A percentile compares a stretch with the other conserved stretches of the same genome.
phyloP scores from a whole-genome alignment of 35 echinoderm and acorn worm species.

The Patiria miniata region DNA sequence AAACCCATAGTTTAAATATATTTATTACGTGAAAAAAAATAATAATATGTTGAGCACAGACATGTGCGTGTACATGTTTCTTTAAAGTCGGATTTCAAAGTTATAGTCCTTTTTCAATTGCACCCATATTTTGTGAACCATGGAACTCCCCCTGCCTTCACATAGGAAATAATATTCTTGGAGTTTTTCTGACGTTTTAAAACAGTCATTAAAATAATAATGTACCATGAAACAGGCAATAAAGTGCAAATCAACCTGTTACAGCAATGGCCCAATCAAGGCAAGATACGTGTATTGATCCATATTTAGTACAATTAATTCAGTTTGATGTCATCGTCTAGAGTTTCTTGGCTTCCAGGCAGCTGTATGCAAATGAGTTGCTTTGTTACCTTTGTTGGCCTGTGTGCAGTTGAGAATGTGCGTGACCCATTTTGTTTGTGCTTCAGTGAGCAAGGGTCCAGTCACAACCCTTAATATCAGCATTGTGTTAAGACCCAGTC shows the following conservation, averaged over 20 bases:
- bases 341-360: slow-evolving; percentile 1
- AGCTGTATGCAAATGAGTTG: slow-evolving; percentile 27
- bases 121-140: too few species aligned
- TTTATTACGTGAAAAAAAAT: too few species aligned
- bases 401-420: slow-evolving; percentile 3
- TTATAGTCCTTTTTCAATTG: too few species aligned
- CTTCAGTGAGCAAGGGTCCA: slow-evolving; percentile 10
- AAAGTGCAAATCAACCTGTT: background rate
- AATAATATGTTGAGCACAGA: too few species aligned
- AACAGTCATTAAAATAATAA: too few species aligned
- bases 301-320: slow-evolving; percentile 13
- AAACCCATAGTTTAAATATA: too few species aligned
- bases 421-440: background rate
- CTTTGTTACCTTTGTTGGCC: slow-evolving; percentile 22
- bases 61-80: too few species aligned
- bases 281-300: background rate
- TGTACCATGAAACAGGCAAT: too few species aligned
- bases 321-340: slow-evolving; percentile 28
- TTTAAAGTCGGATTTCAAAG: too few species aligned
- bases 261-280: background rate
- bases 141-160: too few species aligned
- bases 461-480: background rate
- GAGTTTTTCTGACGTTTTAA: too few species aligned
- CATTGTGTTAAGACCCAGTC: background rate
- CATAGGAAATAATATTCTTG: too few species aligned